phyloP scores from a whole-genome alignment of 2,113 vertebrate species.

The Myotis brandtii region DNA sequence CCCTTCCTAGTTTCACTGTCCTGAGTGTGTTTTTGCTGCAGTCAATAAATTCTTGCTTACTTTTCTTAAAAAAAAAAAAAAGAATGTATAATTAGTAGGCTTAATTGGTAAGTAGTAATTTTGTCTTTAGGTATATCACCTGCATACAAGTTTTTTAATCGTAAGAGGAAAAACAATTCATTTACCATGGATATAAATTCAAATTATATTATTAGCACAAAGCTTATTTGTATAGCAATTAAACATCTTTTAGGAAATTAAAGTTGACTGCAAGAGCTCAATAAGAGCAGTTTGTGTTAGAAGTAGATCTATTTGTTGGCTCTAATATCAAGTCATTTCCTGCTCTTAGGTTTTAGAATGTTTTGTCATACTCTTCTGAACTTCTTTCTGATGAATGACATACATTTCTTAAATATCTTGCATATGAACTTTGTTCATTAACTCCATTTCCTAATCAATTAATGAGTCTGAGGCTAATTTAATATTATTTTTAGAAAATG shows the following conservation, averaged over 20 bases:
- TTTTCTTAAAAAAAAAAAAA: neutral
- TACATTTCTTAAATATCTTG: constrained; percentile 15
- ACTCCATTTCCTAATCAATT: neutral
- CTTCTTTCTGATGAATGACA: neutral
- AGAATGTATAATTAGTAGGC: neutral
- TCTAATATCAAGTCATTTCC: constrained; percentile 40
- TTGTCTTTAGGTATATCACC: constrained; percentile 1
- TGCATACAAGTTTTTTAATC: neutral
- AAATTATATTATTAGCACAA: neutral
- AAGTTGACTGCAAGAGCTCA: constrained; percentile 45
- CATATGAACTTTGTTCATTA: constrained; percentile 20
- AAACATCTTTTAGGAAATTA: constrained; percentile 25
- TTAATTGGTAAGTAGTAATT: constrained; percentile 16
- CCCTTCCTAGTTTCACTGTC: too few species aligned
- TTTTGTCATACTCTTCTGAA: constrained; percentile 22
- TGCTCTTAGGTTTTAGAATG: constrained; percentile 3
- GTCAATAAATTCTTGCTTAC: too few species aligned
- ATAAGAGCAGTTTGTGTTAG: constrained; percentile 46
- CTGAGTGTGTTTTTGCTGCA: too few species aligned
- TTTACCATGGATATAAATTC: constrained; percentile 4
- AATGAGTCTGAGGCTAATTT: neutral
- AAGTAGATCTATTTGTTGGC: constrained; percentile 23
- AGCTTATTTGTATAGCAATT: neutral
- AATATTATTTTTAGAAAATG: constrained; percentile 51
- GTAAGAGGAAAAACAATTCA: constrained; percentile 33